These are phyloP conservation scores for Coptodon rendalli DNA, from an alignment of 2,113 vertebrate species.

Conservation along the genomic window DNA sequence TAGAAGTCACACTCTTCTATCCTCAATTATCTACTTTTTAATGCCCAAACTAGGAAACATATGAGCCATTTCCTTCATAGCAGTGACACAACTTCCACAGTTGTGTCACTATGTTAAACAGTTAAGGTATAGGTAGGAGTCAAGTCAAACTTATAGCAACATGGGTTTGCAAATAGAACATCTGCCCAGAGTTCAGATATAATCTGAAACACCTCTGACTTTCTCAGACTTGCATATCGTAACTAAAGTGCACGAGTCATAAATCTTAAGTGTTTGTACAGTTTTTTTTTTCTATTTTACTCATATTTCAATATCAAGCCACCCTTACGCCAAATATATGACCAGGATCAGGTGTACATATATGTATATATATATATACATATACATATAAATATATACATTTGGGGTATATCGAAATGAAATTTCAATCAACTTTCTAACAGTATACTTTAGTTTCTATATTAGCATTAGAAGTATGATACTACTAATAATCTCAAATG, in stretches of 20 bases:
- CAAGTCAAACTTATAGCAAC: not conserved
- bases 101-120: not conserved
- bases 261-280: not conserved
- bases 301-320: not conserved
- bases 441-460: not conserved
- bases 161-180: not conserved
- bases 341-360: not conserved
- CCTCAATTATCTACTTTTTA: not conserved
- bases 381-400: too few species aligned
- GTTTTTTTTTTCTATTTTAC: not conserved
- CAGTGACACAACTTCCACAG: not conserved
- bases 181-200: not conserved
- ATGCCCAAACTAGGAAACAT: not conserved
- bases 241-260: not conserved
- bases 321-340: not conserved
- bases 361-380: rapidly evolving
- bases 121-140: not conserved
- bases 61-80: not conserved
- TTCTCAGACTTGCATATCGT: not conserved
- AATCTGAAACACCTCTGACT: not conserved
- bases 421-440: not conserved
- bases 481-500: not conserved
- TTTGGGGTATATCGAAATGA: not conserved
- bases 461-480: not conserved
- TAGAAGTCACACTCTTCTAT: not conserved